Percentiles rank a stretch among this genome's conserved stretches.
Conservation (phyloP, 2,888 invertebrate genomes). For the Seira ritae region DNA sequence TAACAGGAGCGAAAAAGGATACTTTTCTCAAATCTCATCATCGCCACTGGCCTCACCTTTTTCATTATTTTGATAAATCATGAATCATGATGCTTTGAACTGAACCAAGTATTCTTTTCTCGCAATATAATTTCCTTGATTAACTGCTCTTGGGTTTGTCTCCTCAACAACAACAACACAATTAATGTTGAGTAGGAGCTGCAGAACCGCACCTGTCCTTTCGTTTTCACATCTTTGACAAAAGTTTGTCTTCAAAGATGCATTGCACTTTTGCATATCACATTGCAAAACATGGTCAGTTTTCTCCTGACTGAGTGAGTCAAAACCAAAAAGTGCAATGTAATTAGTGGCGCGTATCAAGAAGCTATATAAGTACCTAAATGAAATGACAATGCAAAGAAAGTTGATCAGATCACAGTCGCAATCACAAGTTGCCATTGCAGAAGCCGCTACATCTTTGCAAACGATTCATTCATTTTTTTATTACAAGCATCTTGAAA, state of each 20-base stretch:
- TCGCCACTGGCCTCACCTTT: neutral
- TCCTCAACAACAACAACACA: neutral
- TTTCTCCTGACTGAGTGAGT: slow-evolving; percentile 33
- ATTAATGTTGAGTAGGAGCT: neutral
- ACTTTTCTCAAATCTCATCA: neutral
- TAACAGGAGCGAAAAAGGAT: too few species aligned
- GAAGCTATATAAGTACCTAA: neutral
- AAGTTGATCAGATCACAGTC: slow-evolving; percentile 12
- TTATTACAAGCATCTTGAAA: neutral
- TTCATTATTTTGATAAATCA: neutral
- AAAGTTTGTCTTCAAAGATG: neutral
- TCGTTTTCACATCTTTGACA: slow-evolving; percentile 13
- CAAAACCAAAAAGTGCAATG: slow-evolving; percentile 19
- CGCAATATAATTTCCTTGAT: neutral
- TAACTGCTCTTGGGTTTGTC: slow-evolving; percentile 1
- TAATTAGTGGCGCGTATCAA: slow-evolving; percentile 36
- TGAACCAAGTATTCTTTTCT: neutral
- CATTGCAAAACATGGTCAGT: slow-evolving; percentile 33
- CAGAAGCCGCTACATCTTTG: neutral
- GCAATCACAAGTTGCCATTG: neutral
- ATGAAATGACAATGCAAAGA: slow-evolving; percentile 1
- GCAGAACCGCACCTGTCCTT: slow-evolving; percentile 19
- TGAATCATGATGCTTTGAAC: neutral
- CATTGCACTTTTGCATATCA: neutral
- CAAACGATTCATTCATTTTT: neutral